Conservation (phyloP, 2,113 vertebrate genomes). For the Spermophilus dauricus region DNA sequence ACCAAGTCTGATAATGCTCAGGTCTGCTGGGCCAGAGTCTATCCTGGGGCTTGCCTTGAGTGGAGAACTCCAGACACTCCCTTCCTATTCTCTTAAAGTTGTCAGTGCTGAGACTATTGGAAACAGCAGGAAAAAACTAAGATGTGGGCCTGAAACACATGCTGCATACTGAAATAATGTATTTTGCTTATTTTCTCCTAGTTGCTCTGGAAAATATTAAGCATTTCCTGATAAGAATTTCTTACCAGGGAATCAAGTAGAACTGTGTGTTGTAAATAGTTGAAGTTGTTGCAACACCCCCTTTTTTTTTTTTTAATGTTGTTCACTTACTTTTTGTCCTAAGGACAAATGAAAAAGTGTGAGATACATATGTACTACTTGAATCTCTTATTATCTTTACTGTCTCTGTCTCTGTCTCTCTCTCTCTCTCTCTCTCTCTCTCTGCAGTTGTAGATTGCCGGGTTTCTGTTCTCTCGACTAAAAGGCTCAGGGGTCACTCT, state of each 20-base stretch:
- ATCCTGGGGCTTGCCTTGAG: background rate
- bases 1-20: background rate
- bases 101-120: background rate
- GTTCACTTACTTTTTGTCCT: background rate
- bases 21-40: background rate
- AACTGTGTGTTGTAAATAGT: background rate
- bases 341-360: slow-evolving; percentile 31
- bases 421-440: too few species aligned
- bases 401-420: too few species aligned
- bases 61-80: background rate
- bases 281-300: background rate
- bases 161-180: background rate
- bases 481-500: too few species aligned
- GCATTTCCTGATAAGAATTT: background rate
- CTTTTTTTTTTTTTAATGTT: background rate
- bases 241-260: background rate
- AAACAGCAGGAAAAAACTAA: background rate
- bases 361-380: background rate
- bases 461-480: too few species aligned
- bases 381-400: background rate
- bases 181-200: background rate
- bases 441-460: too few species aligned
- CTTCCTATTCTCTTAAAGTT: background rate
- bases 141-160: background rate
- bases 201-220: slow-evolving; percentile 40